phyloP scores from a whole-genome alignment of 2,888 invertebrate genomes.

The Scaptomyza caliginosa region DNA sequence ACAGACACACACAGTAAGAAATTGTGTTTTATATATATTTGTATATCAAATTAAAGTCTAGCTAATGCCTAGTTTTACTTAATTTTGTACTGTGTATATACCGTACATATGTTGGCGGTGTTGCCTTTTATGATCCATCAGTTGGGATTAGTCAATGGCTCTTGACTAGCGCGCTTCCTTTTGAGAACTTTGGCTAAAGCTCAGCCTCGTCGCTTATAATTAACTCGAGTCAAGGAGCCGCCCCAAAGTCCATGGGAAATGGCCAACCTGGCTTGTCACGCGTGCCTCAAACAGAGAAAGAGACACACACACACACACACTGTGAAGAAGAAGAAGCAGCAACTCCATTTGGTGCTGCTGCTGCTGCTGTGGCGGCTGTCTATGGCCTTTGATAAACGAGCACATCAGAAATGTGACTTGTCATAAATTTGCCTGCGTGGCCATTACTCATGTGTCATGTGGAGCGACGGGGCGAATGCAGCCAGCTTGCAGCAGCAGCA shows the following conservation, averaged over 20 bases:
- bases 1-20: too few relatives aligned
- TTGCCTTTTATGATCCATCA: slow-evolving; percentile 72
- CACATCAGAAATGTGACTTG: slow-evolving; percentile 82
- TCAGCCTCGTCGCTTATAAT: slow-evolving; percentile 76
- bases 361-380: slow-evolving; percentile 57
- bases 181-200: slow-evolving; percentile 13
- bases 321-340: too few relatives aligned
- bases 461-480: slow-evolving; percentile 64
- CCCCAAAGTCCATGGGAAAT: slow-evolving; percentile 53
- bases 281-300: slow-evolving; percentile 55
- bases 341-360: slow-evolving; percentile 19
- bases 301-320: too few relatives aligned
- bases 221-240: slow-evolving; percentile 71
- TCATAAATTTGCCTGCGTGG: slow-evolving; percentile 83
- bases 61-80: too few relatives aligned
- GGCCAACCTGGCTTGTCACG: slow-evolving; percentile 70
- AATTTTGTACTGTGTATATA: too few relatives aligned
- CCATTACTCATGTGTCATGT: slow-evolving; percentile 81
- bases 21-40: too few relatives aligned
- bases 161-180: slow-evolving; percentile 63
- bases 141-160: slow-evolving; percentile 67
- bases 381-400: slow-evolving; percentile 79
- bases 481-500: slow-evolving; percentile 28
- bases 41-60: too few relatives aligned
- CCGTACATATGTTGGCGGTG: slow-evolving; percentile 20